A percentile compares a stretch with the other conserved stretches of the same genome.
Conservation (phyloP, 2,888 invertebrate genomes). For the Digitonthophagus gazella region DNA sequence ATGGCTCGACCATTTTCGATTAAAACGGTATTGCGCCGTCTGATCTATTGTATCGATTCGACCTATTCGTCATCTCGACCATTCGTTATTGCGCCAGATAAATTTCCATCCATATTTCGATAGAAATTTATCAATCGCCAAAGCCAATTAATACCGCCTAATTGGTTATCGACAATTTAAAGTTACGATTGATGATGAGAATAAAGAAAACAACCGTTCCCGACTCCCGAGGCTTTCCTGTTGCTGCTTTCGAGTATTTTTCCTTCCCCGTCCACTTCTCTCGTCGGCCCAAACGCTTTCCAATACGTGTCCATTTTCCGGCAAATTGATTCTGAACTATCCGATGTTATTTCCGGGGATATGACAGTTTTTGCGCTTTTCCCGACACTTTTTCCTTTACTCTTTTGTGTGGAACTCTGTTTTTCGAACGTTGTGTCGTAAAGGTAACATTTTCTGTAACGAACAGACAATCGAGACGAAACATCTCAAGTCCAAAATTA, state of each 20-base stretch:
- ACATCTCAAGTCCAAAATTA: no score
- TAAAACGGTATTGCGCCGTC: conserved; percentile 13
- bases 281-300: conserved; percentile 2
- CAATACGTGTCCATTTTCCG: conserved; percentile 16
- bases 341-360: conserved; percentile 1
- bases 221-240: neutral
- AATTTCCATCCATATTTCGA: neutral
- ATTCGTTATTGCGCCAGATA: conserved; percentile 10
- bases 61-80: conserved; percentile 12
- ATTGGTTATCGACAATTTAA: neutral
- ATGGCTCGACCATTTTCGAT: conserved; percentile 12
- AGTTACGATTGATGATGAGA: neutral
- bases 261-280: neutral
- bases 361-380: neutral
- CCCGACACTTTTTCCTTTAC: neutral
- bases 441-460: no score
- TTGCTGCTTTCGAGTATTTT: neutral
- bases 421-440: neutral
- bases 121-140: neutral
- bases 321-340: conserved; percentile 14
- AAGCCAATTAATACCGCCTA: neutral
- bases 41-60: conserved; percentile 8
- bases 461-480: no score
- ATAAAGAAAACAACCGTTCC: neutral
- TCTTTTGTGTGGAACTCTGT: neutral